phyloP scores from a whole-genome alignment of 2,797 vertebrate genomes.

The Pagetopsis macropterus region DNA sequence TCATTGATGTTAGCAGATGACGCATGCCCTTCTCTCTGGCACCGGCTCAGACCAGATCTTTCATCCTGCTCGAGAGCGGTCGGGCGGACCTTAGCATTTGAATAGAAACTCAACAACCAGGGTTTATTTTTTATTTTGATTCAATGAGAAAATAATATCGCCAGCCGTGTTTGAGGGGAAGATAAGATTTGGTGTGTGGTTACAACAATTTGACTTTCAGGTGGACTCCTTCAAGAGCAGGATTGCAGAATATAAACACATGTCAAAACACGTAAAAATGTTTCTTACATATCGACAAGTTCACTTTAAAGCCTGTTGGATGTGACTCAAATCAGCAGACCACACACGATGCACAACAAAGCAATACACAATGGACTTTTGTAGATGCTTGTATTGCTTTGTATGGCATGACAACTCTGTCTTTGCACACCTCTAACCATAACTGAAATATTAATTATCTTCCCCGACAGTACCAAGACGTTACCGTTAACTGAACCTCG shows the following conservation, averaged over 20 bases:
- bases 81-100: conserved; percentile 69
- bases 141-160: conserved; percentile 65
- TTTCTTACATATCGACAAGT: conserved; percentile 14
- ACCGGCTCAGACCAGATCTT: conserved; percentile 73
- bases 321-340: conserved; percentile 32
- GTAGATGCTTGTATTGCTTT: too few relatives aligned
- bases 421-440: conserved; percentile 6
- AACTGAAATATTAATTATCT: conserved; percentile 20
- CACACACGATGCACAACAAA: conserved; percentile 52
- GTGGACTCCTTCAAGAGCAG: conserved; percentile 15
- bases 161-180: conserved; percentile 14
- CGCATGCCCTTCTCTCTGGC: conserved; percentile 79
- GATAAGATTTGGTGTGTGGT: conserved; percentile 48
- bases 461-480: conserved; percentile 9
- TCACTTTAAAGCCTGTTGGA: conserved; percentile 21
- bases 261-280: conserved; percentile 16
- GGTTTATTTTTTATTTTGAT: conserved; percentile 63
- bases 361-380: conserved; percentile 6
- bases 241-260: conserved; percentile 36
- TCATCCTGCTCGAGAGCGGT: conserved; percentile 70
- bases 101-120: conserved; percentile 67
- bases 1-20: conserved; percentile 83
- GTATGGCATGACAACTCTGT: conserved; percentile 15
- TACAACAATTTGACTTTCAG: conserved; percentile 24
- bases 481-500: conserved; percentile 40